phyloP scores from a whole-genome alignment of 2,888 invertebrate genomes.

The Trichopoda pennipes region DNA sequence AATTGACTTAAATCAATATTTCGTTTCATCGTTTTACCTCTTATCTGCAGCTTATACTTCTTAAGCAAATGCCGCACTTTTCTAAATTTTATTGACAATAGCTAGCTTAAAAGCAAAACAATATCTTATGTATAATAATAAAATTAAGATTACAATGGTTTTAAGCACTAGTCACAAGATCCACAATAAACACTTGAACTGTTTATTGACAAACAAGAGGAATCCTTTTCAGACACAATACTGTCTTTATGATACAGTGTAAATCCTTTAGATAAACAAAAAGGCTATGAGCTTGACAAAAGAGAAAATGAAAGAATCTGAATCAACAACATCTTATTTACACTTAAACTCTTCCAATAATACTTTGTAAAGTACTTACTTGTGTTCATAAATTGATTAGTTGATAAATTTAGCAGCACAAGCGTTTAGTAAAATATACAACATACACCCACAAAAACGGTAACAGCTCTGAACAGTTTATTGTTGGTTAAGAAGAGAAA shows the following conservation, averaged over 20 bases:
- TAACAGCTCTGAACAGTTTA: not conserved
- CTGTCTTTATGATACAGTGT: slow-evolving; percentile 1
- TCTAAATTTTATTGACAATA: slow-evolving; percentile 1
- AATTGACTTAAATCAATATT: not conserved
- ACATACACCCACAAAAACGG: slow-evolving; percentile 7
- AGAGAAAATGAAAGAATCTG: slow-evolving; percentile 18
- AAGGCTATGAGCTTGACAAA: slow-evolving; percentile 25
- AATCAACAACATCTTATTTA: slow-evolving; percentile 53
- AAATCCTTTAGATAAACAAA: slow-evolving; percentile 58
- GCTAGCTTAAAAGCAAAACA: slow-evolving; percentile 8
- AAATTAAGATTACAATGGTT: slow-evolving; percentile 48
- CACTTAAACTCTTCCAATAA: slow-evolving; percentile 57
- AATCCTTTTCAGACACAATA: slow-evolving; percentile 20
- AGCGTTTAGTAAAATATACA: not conserved
- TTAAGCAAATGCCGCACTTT: not conserved
- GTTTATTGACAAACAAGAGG: slow-evolving; percentile 61
- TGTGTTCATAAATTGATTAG: slow-evolving; percentile 58
- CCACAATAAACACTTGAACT: slow-evolving; percentile 52
- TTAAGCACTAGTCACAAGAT: slow-evolving; percentile 52
- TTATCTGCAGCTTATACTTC: not conserved
- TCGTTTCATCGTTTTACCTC: not conserved
- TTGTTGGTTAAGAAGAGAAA: not conserved
- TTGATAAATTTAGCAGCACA: slow-evolving; percentile 43
- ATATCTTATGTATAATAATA: slow-evolving; percentile 28
- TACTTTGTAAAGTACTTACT: slow-evolving; percentile 42